phyloP scores from a whole-genome alignment of 2,888 invertebrate genomes.

The Junonia oenone region DNA sequence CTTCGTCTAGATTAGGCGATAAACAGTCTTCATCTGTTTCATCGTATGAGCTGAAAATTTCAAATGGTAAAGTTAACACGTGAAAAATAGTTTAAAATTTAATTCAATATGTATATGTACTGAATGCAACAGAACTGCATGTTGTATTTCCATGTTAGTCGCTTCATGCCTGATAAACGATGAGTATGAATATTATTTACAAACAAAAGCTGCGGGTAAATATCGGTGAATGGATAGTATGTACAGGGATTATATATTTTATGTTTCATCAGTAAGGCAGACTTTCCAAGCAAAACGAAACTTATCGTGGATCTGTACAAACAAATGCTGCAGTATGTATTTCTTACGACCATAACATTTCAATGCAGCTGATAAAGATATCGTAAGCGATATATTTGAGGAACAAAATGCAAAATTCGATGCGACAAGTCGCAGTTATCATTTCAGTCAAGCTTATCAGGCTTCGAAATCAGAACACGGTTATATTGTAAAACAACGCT shows the following conservation, averaged over 20 bases:
- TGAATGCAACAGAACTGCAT: constrained; percentile 65
- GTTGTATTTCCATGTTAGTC: constrained; percentile 58
- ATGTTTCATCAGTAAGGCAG: constrained; percentile 76
- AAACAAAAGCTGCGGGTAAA: constrained; percentile 60
- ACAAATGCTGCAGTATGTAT: constrained; percentile 1
- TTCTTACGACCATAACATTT: background rate
- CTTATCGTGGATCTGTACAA: constrained; percentile 17
- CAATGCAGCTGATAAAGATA: background rate
- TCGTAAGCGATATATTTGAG: constrained; percentile 48
- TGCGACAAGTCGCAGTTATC: constrained; percentile 33
- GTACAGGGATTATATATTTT: constrained; percentile 48
- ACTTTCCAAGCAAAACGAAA: constrained; percentile 37
- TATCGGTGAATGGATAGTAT: constrained; percentile 42
- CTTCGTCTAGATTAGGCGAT: constrained; percentile 83
- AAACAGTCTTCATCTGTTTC: constrained; percentile 84
- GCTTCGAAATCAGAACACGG: constrained; percentile 25
- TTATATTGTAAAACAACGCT: background rate
- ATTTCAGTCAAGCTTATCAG: constrained; percentile 44
- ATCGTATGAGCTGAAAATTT: constrained; percentile 82
- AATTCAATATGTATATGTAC: constrained; percentile 50
- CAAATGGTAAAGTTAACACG: constrained; percentile 7
- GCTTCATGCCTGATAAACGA: constrained; percentile 61
- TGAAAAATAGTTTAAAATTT: background rate
- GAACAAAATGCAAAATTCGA: constrained; percentile 50
- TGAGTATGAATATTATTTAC: constrained; percentile 49